Base-by-base conservation (phyloP, 2,888 invertebrate species). In the Cyrtodaria siliqua region DNA sequence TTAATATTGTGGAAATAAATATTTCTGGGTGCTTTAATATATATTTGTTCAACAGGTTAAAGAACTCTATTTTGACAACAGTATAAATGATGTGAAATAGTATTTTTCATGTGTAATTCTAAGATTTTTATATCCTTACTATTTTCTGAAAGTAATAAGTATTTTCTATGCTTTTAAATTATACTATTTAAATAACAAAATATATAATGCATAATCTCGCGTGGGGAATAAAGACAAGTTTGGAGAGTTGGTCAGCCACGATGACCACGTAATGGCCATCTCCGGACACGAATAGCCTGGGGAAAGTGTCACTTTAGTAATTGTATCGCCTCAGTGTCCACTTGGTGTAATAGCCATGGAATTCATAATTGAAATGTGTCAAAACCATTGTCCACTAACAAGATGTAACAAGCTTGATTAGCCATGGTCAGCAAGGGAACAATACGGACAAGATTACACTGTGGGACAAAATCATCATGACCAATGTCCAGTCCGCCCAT, bases 281-380 rank as follows among this genome's bases (percentile, higher is more conserved):
- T 29, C 47, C 29, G 60, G 59, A 26, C 47, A 53, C 53, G 26
- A 29, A 29, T 40, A 33, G 66, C 64, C 49, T 29, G 38, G 64
- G 75, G 69, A 44, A 52, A 63, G 75, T 75, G 75, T 75, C 75
- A 75, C 60, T 49, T 26, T 47, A 64, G 64, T 69, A 64, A 75
- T 75, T 59, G 55, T 66, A 38, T 53, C 53, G 60, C 44, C 55
- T 18, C 23, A 49, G 42, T 69, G 55, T 38, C 55, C 64, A 59
- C 27, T 50, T 29, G 57, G 60, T 56, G 64, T 61, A 75, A 75
- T 69, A 60, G 44, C 75, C 57, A 40, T 64, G 47, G 60, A 60
- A 61, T 75, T 60, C 57, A 47, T 75, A 75, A 75, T 75, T 75
- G 69, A 75, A 72, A 75, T 64, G 66, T 75, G 75, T 75, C 75